These are phyloP conservation scores for Leucosticte australis DNA, from an alignment of 2,113 vertebrate genomes.

Conservation along the genomic window DNA sequence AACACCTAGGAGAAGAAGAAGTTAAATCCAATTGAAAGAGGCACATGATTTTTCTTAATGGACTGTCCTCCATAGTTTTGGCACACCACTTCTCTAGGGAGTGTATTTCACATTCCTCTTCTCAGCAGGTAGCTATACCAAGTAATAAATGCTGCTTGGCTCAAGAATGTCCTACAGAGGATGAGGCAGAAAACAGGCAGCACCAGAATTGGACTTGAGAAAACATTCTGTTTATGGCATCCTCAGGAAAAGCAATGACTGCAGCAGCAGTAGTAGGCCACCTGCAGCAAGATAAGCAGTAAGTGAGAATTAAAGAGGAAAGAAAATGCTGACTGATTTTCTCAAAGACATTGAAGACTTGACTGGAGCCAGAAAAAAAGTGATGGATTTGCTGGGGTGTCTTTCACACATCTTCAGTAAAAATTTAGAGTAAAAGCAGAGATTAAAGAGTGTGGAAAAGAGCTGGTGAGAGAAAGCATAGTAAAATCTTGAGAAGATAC, in stretches of 20 bases:
- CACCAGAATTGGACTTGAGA: not conserved
- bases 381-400: not conserved
- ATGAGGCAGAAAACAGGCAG: not conserved
- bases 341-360: not conserved
- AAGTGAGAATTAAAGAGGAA: not conserved
- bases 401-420: not conserved
- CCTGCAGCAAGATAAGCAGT: conserved; percentile 10
- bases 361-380: not conserved
- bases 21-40: not conserved
- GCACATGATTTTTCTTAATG: not conserved
- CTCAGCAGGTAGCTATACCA: not conserved
- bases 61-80: not conserved
- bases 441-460: not conserved
- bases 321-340: conserved; percentile 30
- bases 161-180: not conserved
- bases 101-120: not conserved
- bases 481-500: not conserved
- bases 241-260: not conserved
- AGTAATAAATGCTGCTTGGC: not conserved
- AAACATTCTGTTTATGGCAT: not conserved
- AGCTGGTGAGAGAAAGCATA: not conserved
- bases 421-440: not conserved
- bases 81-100: not conserved
- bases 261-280: not conserved
- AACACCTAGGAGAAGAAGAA: not conserved